Evolutionary conservation across 2,797 vertebrate genomes (phyloP).

Genomic region (Paedocypris micromegethes): DNA sequence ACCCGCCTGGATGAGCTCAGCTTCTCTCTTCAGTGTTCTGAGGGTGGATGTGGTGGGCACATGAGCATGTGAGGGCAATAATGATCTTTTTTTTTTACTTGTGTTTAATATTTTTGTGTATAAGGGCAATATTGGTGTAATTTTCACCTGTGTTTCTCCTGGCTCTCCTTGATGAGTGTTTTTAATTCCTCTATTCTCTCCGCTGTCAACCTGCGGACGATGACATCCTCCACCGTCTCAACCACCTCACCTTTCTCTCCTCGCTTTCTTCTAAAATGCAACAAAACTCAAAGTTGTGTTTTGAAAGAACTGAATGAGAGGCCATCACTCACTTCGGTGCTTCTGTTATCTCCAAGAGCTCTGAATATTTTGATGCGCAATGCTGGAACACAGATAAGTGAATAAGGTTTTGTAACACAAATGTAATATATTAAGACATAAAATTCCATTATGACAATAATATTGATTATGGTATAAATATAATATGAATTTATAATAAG

Average conservation of each 20-base stretch:
- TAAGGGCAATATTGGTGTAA: no score
- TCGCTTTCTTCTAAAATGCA: constrained; percentile 93
- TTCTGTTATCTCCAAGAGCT: constrained; percentile 90
- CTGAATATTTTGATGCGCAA: constrained; percentile 95
- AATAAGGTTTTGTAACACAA: constrained; percentile 1
- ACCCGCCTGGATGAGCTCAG: constrained; percentile 87
- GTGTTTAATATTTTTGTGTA: no score
- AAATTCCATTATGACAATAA: no score
- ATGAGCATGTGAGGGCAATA: neutral
- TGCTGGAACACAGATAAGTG: constrained; percentile 66
- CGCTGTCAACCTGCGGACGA: constrained; percentile 87
- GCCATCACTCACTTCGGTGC: constrained; percentile 96
- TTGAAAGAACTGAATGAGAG: no score
- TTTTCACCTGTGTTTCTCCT: constrained; percentile 92
- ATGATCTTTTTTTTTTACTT: no score
- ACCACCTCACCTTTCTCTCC: constrained; percentile 94
- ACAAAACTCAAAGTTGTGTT: no score
- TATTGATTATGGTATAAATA: no score
- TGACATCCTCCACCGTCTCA: constrained; percentile 94
- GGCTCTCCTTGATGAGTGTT: constrained; percentile 88
- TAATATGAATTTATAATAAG: no score
- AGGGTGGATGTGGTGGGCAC: neutral
- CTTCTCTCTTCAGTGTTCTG: constrained; percentile 88
- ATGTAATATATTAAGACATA: constrained; percentile 11
- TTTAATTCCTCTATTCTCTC: constrained; percentile 91